A percentile compares a stretch with the other conserved stretches of the same genome.
Conservation (phyloP, 2,113 vertebrate species). For the Chiloscyllium plagiosum region DNA sequence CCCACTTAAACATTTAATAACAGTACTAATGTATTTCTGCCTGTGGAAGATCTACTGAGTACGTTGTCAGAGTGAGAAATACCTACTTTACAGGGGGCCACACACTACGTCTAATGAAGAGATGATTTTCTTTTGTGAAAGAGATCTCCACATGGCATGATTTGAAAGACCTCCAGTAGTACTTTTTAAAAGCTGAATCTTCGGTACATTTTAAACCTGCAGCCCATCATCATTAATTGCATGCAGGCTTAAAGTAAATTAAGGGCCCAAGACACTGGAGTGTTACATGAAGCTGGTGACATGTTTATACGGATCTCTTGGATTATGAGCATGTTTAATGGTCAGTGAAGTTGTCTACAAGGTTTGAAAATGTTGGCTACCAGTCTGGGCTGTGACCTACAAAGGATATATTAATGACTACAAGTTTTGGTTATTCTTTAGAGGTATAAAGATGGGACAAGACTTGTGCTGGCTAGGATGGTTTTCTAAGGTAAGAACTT, state of each 20-base stretch:
- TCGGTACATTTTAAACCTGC: not conserved
- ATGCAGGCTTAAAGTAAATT: not conserved
- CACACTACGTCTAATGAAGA: not conserved
- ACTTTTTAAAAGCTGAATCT: not conserved
- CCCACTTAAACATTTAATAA: not conserved
- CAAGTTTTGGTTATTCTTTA: not conserved
- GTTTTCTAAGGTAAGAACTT: not conserved
- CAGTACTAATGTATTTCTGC: not conserved
- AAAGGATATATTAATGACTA: not conserved
- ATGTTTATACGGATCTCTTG: not conserved
- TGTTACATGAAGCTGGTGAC: constrained; percentile 2
- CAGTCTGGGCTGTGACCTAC: not conserved
- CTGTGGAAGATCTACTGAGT: not conserved
- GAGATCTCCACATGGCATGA: not conserved
- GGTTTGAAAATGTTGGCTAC: not conserved
- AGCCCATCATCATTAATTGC: not conserved
- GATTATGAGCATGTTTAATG: not conserved
- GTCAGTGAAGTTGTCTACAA: not conserved
- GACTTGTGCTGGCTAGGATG: not conserved
- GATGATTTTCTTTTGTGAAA: not conserved
- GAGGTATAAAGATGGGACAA: not conserved
- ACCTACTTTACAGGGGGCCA: not conserved
- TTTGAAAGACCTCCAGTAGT: constrained; percentile 7
- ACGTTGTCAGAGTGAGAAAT: not conserved
- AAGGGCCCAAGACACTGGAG: not conserved